Conservation (phyloP, 2,797 vertebrate species). For the Steatocranus sp. region DNA sequence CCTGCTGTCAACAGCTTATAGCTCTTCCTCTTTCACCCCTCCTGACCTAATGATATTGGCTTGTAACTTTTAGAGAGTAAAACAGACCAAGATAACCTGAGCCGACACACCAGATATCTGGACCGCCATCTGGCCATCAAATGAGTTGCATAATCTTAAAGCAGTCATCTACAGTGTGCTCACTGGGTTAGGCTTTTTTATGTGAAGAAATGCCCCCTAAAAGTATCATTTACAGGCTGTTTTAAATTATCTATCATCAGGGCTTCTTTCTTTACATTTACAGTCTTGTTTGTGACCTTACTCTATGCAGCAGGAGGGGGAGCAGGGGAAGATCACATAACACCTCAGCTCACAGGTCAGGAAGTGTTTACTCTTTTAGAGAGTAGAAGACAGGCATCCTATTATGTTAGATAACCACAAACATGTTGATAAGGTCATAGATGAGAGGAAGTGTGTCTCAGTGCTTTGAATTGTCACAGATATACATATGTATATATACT, state of each 20-base stretch:
- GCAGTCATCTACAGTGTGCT: not conserved
- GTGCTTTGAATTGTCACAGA: not conserved
- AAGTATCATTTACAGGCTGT: not conserved
- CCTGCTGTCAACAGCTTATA: not conserved
- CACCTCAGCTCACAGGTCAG: not conserved
- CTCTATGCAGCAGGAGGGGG: not conserved
- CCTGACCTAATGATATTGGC: not conserved
- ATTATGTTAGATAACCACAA: not conserved
- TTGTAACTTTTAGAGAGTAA: not conserved
- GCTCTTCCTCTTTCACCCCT: not conserved
- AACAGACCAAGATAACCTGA: constrained; percentile 20
- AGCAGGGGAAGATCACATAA: not conserved
- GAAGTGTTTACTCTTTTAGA: not conserved
- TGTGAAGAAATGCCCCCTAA: not conserved
- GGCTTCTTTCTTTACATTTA: not conserved
- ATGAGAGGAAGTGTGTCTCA: not conserved
- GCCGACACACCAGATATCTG: not conserved
- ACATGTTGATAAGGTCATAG: not conserved
- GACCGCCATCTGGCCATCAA: constrained; percentile 15
- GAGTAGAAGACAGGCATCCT: not conserved
- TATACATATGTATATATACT: not conserved
- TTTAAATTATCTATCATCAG: not conserved
- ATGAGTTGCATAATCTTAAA: constrained; percentile 1
- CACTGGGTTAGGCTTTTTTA: not conserved
- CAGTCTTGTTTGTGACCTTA: not conserved